Evolutionary conservation across 2,888 invertebrate species (phyloP), one percentile per base, ranked within the genome.

Genomic region (Pseudococcus longispinus): DNA sequence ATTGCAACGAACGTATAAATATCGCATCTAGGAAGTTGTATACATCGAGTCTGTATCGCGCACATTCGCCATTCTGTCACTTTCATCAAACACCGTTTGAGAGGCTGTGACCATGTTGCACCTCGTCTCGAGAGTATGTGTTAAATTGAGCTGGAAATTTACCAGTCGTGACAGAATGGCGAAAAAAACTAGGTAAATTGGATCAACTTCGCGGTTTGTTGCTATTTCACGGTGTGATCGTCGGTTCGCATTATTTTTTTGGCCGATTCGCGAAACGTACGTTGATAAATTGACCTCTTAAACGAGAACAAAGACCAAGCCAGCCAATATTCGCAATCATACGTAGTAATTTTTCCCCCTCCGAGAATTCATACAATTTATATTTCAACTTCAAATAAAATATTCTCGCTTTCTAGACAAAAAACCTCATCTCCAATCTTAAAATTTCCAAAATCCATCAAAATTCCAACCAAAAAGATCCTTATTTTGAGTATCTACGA

Each of bases 1-100:
- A 70, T 70, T 70, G 70, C 70, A 70, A 70, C 70, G 70, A 70
- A 70, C 70, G 70, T 70, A 70, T 26, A 70, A 26, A 26, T 70
- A 70, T 70, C 70, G 70, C 29, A 26, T 26, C 26, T 70, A 70
- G 70, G 70, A 70, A 70, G 70, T 70, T 9, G 4, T 11, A 15
- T 15, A 70, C 29, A 4, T 9, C 23, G n/a, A n/a, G n/a, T n/a
- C n/a, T 60, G n/a, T 55, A 20, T 46, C 20, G 60, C 3, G 11
- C 23, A 70, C 26, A 60, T 60, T 4, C 70, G 26, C 60, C 4
- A 11, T 60, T n/a, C 6, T 2, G 23, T 11, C 70, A 15, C 13
- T 70, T 70, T 13, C 60, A 60, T 60, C 60, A 23, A 23, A 20
- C 15, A 70, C 26, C 6, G 2, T 29, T 70, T 13, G 20, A 29